Evolutionary conservation across 2,888 invertebrate genomes (phyloP), one percentile per base, ranked within the genome.

Genomic region (Cantharis rustica): DNA sequence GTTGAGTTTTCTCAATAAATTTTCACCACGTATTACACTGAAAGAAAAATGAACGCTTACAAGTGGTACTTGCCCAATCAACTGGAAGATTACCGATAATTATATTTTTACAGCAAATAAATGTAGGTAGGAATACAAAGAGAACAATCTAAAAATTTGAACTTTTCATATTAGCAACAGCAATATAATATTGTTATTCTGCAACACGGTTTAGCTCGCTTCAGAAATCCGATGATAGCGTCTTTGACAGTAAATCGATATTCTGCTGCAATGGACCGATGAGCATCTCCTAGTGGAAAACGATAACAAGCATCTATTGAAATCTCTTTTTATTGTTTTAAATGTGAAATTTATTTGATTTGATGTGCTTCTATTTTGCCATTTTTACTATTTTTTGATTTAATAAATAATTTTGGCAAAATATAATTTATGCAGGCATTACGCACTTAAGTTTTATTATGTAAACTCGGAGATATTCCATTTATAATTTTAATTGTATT

Each of bases 301-400:
- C 64, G 64, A 20, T 66, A 66, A 66, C 64, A 66, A 66, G 20
- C 64, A 66, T 20, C 64, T 66, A 66, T 66, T 20, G 64, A 66
- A 23, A 66, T 66, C n/a, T 66, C 20, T 66, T 66, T 66, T 66
- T 66, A 66, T 66, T 10, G 64, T 20, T 66, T 66, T 17, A n/a
- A 66, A 66, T 23, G 20, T 66, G 64, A 66, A 23, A 20, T 20
- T 66, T 66, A 66, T 66, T 47, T 47, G 47, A 47, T 47, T n/a
- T 47, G 47, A 47, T 47, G 47, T 47, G 2, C n/a, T 31, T 13
- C 13, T 47, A n/a, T n/a, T 47, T n/a, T n/a, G 9, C 7, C n/a
- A n/a, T 13, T n/a, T 47, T 7, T 47, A 47, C n/a, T 47, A 47
- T 47, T n/a, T n/a, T n/a, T 47, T 47, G 47, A 47, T n/a, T n/a